Percentiles rank a stretch among this genome's conserved stretches.
phyloP scores from a whole-genome alignment of 2,113 vertebrate genomes.

The Chaetura pelagica region DNA sequence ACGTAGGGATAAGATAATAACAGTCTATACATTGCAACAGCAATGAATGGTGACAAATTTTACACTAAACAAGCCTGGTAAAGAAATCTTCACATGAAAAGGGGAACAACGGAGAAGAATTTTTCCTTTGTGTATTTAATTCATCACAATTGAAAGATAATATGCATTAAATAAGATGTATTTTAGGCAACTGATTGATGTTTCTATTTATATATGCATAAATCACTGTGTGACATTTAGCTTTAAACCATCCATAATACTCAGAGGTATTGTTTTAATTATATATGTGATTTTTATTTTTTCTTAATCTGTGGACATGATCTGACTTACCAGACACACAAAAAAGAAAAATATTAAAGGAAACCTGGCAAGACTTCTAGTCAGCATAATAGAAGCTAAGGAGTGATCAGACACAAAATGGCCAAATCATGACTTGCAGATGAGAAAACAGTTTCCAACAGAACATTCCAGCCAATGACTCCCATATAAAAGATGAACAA shows the following conservation, averaged over 20 bases:
- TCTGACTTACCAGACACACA: neutral
- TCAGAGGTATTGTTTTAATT: neutral
- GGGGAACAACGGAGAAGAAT: neutral
- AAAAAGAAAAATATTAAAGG: neutral
- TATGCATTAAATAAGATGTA: neutral
- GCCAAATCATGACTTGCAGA: neutral
- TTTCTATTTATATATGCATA: neutral
- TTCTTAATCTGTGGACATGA: neutral
- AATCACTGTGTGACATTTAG: neutral
- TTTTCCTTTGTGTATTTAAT: neutral
- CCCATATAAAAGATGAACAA: neutral
- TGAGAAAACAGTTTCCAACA: neutral
- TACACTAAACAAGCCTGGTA: neutral
- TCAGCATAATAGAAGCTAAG: neutral
- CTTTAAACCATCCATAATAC: neutral
- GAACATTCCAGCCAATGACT: neutral
- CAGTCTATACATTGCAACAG: neutral
- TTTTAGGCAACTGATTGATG: neutral
- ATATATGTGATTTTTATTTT: neutral
- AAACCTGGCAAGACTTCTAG: neutral
- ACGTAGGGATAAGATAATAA: neutral
- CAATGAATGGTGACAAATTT: neutral
- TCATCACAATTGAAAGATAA: neutral
- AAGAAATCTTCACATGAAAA: neutral
- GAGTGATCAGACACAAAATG: neutral